A percentile compares a stretch with the other conserved stretches of the same genome.
Evolutionary conservation across 2,113 vertebrate species (phyloP).

Genomic region (Nibea albiflora): DNA sequence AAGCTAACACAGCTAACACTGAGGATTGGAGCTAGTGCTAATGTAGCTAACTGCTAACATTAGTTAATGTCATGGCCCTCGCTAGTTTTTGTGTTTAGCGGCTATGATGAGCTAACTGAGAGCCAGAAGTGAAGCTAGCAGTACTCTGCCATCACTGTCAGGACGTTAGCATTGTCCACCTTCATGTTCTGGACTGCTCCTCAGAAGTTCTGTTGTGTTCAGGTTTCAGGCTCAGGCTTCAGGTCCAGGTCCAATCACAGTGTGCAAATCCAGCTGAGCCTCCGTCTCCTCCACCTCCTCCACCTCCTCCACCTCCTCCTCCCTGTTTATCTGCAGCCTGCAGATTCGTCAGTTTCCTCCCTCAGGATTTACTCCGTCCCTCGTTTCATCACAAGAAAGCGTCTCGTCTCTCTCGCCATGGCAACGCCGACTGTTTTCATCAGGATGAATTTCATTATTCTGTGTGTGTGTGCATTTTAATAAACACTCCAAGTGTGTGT

Average conservation of each 20-base stretch:
- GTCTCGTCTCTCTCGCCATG: constrained; percentile 47
- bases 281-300: constrained; percentile 14
- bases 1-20: no score
- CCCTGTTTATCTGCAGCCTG: constrained; percentile 65
- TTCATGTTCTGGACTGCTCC: not conserved
- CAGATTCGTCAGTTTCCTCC: constrained; percentile 52
- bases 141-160: no score
- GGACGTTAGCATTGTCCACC: no score
- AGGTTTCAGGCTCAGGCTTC: constrained; percentile 37
- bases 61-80: no score
- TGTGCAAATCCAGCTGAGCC: constrained; percentile 40
- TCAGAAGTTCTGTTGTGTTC: constrained; percentile 31
- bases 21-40: no score
- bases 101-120: no score
- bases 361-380: constrained; percentile 54
- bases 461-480: no score
- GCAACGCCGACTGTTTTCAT: constrained; percentile 60
- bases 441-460: constrained; percentile 57
- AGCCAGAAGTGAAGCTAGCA: no score
- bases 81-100: no score
- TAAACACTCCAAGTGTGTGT: no score
- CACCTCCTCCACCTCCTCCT: constrained; percentile 47
- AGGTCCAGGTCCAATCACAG: constrained; percentile 55
- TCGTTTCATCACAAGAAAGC: constrained; percentile 53
- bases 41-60: no score